Conservation (phyloP, 2,113 vertebrate species). For the Chionodraco myersi region DNA sequence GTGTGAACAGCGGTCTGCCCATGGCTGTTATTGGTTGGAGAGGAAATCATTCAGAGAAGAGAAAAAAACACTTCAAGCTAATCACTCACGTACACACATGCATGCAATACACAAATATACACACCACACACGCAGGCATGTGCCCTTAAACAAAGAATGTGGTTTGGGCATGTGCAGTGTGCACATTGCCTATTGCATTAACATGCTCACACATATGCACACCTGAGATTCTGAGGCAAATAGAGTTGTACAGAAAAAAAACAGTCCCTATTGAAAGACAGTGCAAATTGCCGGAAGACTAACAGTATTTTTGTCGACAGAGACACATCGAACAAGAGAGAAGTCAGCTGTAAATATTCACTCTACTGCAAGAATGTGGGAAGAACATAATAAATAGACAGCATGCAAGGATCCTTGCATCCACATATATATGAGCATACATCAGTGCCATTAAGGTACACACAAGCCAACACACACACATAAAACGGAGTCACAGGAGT, state of each 20-base stretch:
- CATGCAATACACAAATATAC: slow-evolving; percentile 3
- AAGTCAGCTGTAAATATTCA: slow-evolving; percentile 36
- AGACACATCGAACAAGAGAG: slow-evolving; percentile 13
- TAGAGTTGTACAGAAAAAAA: slow-evolving; percentile 12
- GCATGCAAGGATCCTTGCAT: not conserved
- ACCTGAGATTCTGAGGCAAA: slow-evolving; percentile 3
- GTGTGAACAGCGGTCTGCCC: slow-evolving; percentile 36
- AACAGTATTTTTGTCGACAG: slow-evolving; percentile 33
- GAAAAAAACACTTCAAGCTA: slow-evolving; percentile 28
- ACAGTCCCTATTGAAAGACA: slow-evolving; percentile 8
- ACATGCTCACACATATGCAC: slow-evolving; percentile 10
- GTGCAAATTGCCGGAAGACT: slow-evolving; percentile 24
- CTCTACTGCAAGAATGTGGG: slow-evolving; percentile 4
- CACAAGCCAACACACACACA: not conserved
- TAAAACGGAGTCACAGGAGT: not conserved
- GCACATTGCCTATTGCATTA: slow-evolving; percentile 1
- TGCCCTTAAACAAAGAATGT: slow-evolving; percentile 7
- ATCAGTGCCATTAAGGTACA: slow-evolving; percentile 1
- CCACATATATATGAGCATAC: not conserved
- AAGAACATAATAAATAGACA: slow-evolving; percentile 27
- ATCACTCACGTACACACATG: not conserved
- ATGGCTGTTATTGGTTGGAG: slow-evolving; percentile 16
- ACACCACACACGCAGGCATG: slow-evolving; percentile 23
- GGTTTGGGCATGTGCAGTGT: not conserved
- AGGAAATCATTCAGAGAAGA: slow-evolving; percentile 42